Base-by-base conservation (phyloP, 2,888 invertebrate genomes). In the Philereme transversata region DNA sequence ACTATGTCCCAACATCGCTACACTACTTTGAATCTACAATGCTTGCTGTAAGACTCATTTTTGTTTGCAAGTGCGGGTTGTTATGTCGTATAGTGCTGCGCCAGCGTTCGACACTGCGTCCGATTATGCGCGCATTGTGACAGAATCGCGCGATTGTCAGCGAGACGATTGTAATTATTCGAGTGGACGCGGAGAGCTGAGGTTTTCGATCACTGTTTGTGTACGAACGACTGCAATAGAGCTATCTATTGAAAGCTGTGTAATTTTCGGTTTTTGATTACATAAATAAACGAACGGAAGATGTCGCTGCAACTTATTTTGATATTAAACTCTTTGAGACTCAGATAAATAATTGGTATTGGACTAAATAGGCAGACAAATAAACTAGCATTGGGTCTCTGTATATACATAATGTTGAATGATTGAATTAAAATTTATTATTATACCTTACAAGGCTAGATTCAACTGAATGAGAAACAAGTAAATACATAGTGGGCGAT, bases 41-140 rank as follows among this genome's bases (percentile, higher is more conserved):
- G 4, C 4, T 11, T 5, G 36, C 11, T 35, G 22, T 3, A 40
- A 35, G 8, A 9, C 73, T 78, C 65, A 72, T 77, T 66, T 75
- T 76, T 38, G 60, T 35, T 51, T 65, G 71, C 7, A 5, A 2
- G 22, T 4, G 48, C 55, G 50, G 67, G 75, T 67, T 71, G 75
- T 82, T 87, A 72, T 59, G 81, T 57, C 81, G 60, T 82, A 70
- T 79, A 83, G 83, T 74, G 79, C 63, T 75, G 83, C 51, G 74
- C 60, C 60, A 69, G 68, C 68, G 75, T 67, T 74, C 83, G 84
- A 84, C 88, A 84, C 83, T 81, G 86, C 84, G 87, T 87, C 85
- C 90, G 90, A 90, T 91, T 90, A 90, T 90, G 84, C 82, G 79
- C 78, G 90, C 90, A 89, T 91, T 91, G 92, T 90, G 88, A 88